Base-by-base conservation (phyloP, 2,797 vertebrate species). In the Calcarius lapponicus region DNA sequence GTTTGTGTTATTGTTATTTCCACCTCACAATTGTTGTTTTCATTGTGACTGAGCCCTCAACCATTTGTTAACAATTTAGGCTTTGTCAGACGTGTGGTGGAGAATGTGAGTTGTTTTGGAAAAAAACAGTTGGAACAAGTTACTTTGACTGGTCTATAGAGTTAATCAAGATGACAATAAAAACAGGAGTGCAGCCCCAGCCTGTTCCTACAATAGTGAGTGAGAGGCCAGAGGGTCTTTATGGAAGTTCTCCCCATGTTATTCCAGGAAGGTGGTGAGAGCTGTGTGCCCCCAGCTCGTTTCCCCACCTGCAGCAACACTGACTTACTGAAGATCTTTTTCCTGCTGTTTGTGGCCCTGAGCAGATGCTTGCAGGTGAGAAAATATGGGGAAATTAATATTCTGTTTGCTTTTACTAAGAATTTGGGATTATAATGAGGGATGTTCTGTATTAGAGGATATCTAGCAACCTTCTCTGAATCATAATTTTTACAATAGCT, bases 11-110 rank as follows among this genome's bases (percentile, higher is more conserved):
- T 42, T 89, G 51, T 79, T 72, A 26, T 92, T 94, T 93, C 78
- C 0, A 3, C 64, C 86, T 73, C 85, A 29, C 38, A 64, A 85
- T 60, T 73, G 43, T 54, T 96, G 71, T 65, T 91, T 79, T 67
- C 73, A 54, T 64, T 86, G 70, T 80, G 78, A 53, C 45, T 20
- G 71, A 92, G 74, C 38, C 62, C 69, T 92, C 75, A 67, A 28
- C 51, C 91, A 76, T 96, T 97, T 86, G 92, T 74, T 94, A 96
- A 80, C 88, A 88, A 90, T 96, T 94, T 84, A 76, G 1, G 7
- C 20, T 93, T 71, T 61, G 57, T 88, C 57, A 65, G 88, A 94
- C 64, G 88, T 86, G 88, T 86, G 93, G 86, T 88, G 74, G 60
- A 57, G 67, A 40, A 51, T 61, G 48, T 5, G 73, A 91, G 86